phyloP scores from a whole-genome alignment of 2,888 invertebrate genomes.

The Danaus chrysippus region DNA sequence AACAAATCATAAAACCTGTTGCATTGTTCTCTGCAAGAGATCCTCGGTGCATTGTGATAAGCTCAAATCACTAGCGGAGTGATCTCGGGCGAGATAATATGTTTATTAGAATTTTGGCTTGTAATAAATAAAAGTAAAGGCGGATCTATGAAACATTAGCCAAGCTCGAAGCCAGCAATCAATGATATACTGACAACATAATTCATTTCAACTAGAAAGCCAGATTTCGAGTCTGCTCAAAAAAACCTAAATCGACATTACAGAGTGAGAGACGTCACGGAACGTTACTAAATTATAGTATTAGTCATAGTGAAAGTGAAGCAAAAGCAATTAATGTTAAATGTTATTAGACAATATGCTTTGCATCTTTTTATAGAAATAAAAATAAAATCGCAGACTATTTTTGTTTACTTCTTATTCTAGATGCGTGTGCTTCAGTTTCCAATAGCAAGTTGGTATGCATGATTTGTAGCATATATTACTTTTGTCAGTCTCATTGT shows the following conservation, averaged over 20 bases:
- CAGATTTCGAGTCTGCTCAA: conserved; percentile 41
- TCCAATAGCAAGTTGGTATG: conserved; percentile 54
- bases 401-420: conserved; percentile 57
- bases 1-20: conserved; percentile 68
- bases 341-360: conserved; percentile 52
- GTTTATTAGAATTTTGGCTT: neutral
- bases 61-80: conserved; percentile 49
- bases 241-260: conserved; percentile 52
- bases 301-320: conserved; percentile 67
- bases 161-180: neutral
- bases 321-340: conserved; percentile 54
- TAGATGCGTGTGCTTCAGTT: conserved; percentile 52
- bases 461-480: conserved; percentile 55
- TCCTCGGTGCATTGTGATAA: conserved; percentile 57
- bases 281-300: conserved; percentile 59
- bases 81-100: conserved; percentile 7
- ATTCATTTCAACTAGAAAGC: conserved; percentile 58
- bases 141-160: neutral
- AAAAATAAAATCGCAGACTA: conserved; percentile 20
- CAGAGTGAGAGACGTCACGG: conserved; percentile 54
- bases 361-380: conserved; percentile 30
- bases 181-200: conserved; percentile 36
- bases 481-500: conserved; percentile 45
- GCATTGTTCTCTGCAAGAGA: conserved; percentile 70
- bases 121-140: neutral